Conservation (phyloP, 2,797 vertebrate species). For the Crenuchus spilurus region DNA sequence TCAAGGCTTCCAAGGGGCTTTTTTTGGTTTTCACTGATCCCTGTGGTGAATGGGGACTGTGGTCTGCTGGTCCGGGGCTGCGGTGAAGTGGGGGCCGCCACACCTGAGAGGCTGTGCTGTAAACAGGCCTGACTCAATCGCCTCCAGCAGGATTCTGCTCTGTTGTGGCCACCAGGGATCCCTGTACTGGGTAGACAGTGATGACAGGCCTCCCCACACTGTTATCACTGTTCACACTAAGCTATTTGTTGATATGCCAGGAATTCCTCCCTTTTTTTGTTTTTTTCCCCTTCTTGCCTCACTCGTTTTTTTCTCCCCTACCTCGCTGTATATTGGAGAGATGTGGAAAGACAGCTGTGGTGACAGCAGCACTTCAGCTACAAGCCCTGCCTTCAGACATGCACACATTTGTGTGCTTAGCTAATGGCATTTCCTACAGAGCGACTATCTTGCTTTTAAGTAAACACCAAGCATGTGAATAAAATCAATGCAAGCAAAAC, state of each 20-base stretch:
- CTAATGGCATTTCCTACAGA: constrained; percentile 36
- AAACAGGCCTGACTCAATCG: constrained; percentile 36
- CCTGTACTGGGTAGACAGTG: constrained; percentile 39
- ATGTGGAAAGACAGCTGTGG: constrained; percentile 48
- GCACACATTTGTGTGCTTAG: constrained; percentile 43
- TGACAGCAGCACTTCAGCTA: constrained; percentile 48
- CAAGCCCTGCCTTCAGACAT: constrained; percentile 26
- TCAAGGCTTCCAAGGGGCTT: constrained; percentile 16
- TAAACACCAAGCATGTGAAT: neutral
- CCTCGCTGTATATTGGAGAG: constrained; percentile 38
- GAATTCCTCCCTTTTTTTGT: constrained; percentile 52
- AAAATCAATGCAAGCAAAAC: neutral
- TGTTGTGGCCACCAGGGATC: constrained; percentile 39
- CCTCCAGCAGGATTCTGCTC: constrained; percentile 34
- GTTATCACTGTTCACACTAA: constrained; percentile 53
- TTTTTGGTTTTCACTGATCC: constrained; percentile 36
- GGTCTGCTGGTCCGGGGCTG: neutral
- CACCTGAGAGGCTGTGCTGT: constrained; percentile 47
- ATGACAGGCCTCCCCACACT: constrained; percentile 51
- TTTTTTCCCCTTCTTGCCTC: no score
- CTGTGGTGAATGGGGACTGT: neutral
- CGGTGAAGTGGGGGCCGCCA: constrained; percentile 13
- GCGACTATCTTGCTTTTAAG: constrained; percentile 16
- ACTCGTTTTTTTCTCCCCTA: neutral
- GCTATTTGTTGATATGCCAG: constrained; percentile 54